phyloP scores from a whole-genome alignment of 2,113 vertebrate species.

The Tragelaphus strepsiceros region DNA sequence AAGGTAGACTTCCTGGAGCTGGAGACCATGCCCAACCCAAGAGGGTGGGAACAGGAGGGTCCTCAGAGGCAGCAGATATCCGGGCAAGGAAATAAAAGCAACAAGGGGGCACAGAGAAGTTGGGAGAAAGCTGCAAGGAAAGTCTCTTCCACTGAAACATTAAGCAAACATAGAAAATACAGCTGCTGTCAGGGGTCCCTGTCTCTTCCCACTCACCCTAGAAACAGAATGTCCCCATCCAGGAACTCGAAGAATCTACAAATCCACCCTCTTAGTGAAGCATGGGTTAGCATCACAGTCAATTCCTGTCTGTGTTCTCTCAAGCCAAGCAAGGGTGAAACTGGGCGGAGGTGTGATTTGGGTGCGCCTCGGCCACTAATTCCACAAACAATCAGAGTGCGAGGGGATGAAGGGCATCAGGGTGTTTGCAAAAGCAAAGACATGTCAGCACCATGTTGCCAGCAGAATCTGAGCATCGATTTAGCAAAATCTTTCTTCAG shows the following conservation, averaged over 20 bases:
- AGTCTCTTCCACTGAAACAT: neutral
- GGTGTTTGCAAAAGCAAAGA: neutral
- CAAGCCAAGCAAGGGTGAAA: neutral
- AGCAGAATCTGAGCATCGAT: neutral
- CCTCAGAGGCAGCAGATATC: neutral
- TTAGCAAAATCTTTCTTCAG: neutral
- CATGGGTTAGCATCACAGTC: neutral
- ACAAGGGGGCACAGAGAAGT: neutral
- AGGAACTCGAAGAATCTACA: neutral
- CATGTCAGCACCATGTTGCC: neutral
- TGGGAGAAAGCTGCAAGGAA: neutral
- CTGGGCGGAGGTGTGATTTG: neutral
- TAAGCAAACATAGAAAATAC: neutral
- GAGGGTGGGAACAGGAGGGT: neutral
- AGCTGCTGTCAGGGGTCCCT: neutral
- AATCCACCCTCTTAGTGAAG: accelerated
- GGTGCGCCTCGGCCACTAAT: accelerated
- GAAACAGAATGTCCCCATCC: neutral
- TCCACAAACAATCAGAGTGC: neutral
- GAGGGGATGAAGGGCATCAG: too few relatives aligned
- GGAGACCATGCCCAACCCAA: neutral
- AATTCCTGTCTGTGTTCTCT: neutral
- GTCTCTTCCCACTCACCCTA: neutral
- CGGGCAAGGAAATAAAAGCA: neutral
- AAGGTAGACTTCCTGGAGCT: neutral